Base-by-base conservation (phyloP, 2,888 invertebrate species). In the Thyatira batis region DNA sequence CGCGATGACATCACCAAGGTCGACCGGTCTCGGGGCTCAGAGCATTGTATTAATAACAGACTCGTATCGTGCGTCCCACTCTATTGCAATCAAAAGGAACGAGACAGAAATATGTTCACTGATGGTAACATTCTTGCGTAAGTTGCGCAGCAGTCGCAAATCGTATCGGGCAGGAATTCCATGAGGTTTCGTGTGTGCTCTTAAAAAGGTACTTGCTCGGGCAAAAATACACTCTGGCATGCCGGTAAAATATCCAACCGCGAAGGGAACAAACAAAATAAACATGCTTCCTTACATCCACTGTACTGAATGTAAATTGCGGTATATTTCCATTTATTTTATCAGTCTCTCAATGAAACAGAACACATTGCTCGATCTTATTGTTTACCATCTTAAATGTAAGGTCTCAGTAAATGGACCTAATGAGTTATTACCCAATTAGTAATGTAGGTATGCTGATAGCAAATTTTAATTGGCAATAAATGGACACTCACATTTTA, bases 1-100 rank as follows among this genome's bases (percentile, higher is more conserved):
- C 66, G 63, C 75, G 80, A 78, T 89, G 85, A 89, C 87, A 86
- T 89, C 89, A 89, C 65, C 89, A 89, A 89, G 89, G 89, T 78
- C 85, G 75, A 60, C 84, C 65, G 67, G 83, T 82, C 75, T 77
- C 73, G 65, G 61, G 53, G 54, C 55, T 58, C 52, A 45, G 46
- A 17, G 17, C 21, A 48, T 44, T 23, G 13, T 53, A 51, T 45
- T 45, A 54, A 52, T 54, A 51, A 27, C 52, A 33, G 33, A 53
- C 51, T 45, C 51, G 25, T 49, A 25, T 48, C 53, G 23, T 33
- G 45, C 45, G 45, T 60, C 61, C 60, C 60, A 20, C 30, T 58
- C 54, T 51, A 45, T 45, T 49, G 17, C 28, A 20, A 28, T 33
- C 13, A 48, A 6, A 23, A n/a, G 9, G 17, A 48, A 45, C n/a